Conservation (phyloP, 2,797 vertebrate species). For the Oreortyx pictus region DNA sequence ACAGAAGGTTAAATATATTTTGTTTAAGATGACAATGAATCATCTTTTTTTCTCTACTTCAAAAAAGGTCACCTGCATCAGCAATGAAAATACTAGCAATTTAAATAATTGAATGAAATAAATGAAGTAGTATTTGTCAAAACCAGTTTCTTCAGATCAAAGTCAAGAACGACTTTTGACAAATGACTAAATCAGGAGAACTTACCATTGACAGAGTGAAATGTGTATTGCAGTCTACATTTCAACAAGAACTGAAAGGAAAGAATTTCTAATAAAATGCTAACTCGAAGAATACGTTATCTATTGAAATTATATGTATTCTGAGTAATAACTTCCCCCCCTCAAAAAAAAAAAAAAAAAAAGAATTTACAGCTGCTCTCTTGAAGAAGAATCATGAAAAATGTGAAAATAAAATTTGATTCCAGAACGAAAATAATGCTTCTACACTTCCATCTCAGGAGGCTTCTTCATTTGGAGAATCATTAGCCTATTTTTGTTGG, state of each 20-base stretch:
- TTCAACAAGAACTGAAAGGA: background rate
- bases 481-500: background rate
- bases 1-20: slow-evolving; percentile 9
- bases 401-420: background rate
- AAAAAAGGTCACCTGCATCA: background rate
- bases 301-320: background rate
- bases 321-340: slow-evolving; percentile 15
- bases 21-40: slow-evolving; percentile 25
- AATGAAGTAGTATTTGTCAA: background rate
- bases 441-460: background rate
- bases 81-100: background rate
- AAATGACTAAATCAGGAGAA: background rate
- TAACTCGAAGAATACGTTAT: background rate
- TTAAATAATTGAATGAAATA: background rate
- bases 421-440: background rate
- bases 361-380: background rate
- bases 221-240: background rate
- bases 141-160: background rate
- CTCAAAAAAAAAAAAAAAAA: background rate
- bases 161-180: slow-evolving; percentile 1
- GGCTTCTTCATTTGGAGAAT: background rate
- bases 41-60: background rate
- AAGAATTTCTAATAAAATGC: background rate
- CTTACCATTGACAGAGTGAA: background rate
- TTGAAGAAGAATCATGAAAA: background rate